Evolutionary conservation across 2,888 invertebrate genomes (phyloP), one percentile per base, ranked within the genome.

Genomic region (Lacanobia wlatinum): DNA sequence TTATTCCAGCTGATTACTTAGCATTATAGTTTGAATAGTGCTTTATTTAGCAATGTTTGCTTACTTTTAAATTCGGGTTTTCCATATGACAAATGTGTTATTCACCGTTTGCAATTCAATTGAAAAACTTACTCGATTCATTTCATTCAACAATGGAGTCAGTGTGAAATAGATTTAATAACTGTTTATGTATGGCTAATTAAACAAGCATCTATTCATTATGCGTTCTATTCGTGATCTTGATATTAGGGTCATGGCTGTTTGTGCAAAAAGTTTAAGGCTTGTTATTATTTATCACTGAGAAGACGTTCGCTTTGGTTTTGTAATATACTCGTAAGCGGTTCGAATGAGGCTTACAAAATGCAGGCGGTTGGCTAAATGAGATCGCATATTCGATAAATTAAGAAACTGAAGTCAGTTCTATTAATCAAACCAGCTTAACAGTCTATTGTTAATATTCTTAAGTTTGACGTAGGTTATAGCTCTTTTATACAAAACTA

Each of bases 181-280:
- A 62, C 60, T 46, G 59, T 60, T 38, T 53, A 64, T 52, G 9
- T 52, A 18, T 70, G 43, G 14, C 23, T 68, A 72, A 62, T 61
- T 60, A 60, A 48, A 67, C 58, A 69, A 69, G 12, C 23, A 43
- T 59, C 28, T 67, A 40, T 83, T 61, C 28, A 73, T 71, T 23
- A 73, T 72, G 21, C 73, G 56, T 80, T 83, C 50, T 53, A 70
- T 76, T 78, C 81, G 78, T 78, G 71, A 73, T 73, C 43, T 71
- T 76, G 52, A 59, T 68, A 82, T 79, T 68, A 70, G 63, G 84
- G 86, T 82, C 86, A 84, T 5, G 86, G 86, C 52, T 81, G 43
- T 55, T 14, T 65, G 60, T 70, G 56, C 53, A 23, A 76, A 72
- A 83, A 73, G 59, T 69, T 61, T 66, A 69, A 70, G 61, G 65